Evolutionary conservation across 1,140 invertebrate species (phyloP).

Genomic region (Eupristina koningsbergeri): DNA sequence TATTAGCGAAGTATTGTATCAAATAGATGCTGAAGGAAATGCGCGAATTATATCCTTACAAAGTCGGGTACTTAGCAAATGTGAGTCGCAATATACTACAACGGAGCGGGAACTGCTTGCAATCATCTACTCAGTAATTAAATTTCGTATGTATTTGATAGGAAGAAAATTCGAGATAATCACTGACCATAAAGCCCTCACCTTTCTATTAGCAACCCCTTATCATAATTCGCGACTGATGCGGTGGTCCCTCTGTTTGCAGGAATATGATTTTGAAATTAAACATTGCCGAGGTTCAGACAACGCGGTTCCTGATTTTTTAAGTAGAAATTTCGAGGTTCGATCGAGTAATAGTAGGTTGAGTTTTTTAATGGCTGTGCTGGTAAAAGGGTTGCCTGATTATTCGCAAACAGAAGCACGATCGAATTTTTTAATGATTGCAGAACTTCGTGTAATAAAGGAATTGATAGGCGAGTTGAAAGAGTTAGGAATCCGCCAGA

Average conservation of each 20-base stretch:
- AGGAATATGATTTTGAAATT: constrained; percentile 44
- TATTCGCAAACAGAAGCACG: neutral
- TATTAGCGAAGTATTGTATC: constrained; percentile 52
- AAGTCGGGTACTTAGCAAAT: constrained; percentile 41
- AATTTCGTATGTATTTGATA: constrained; percentile 58
- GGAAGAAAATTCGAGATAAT: constrained; percentile 58
- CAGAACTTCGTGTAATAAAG: too few relatives aligned
- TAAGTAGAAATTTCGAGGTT: neutral
- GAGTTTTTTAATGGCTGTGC: neutral
- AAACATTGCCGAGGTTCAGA: neutral
- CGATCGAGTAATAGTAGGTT: neutral
- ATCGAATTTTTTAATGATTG: too few relatives aligned
- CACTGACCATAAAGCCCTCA: constrained; percentile 71
- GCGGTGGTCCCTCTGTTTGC: constrained; percentile 48
- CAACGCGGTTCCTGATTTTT: constrained; percentile 5
- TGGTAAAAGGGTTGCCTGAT: neutral
- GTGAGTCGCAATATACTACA: constrained; percentile 55
- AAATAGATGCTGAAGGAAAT: constrained; percentile 30
- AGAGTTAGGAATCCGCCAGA: neutral
- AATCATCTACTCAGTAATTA: constrained; percentile 59
- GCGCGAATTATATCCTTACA: constrained; percentile 47
- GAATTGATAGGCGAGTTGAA: neutral
- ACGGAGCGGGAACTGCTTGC: constrained; percentile 64
- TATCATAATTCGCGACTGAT: constrained; percentile 65
- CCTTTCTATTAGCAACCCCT: constrained; percentile 65